A percentile compares a stretch with the other conserved stretches of the same genome.
phyloP scores from a whole-genome alignment of 2,797 vertebrate genomes.

The Cossypha dichroa region DNA sequence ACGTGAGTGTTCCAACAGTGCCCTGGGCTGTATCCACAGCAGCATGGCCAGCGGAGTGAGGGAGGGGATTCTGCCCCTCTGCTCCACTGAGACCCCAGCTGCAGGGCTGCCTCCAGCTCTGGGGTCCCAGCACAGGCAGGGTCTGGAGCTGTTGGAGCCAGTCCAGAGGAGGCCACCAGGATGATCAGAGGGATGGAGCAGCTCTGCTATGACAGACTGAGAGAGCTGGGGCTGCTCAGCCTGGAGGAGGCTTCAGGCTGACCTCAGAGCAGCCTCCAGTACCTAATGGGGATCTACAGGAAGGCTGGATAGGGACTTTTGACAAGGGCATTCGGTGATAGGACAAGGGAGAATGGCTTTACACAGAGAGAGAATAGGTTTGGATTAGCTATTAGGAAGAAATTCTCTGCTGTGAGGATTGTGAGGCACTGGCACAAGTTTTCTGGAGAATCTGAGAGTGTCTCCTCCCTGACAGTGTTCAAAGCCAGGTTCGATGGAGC shows the following conservation, averaged over 20 bases:
- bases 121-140: background rate
- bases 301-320: too few species aligned
- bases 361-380: background rate
- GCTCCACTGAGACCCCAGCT: background rate
- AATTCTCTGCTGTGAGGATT: background rate
- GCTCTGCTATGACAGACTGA: too few species aligned
- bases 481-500: background rate
- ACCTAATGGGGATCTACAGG: too few species aligned
- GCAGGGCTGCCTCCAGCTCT: background rate
- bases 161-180: background rate
- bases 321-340: too few species aligned
- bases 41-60: rapidly evolving
- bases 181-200: background rate
- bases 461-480: background rate
- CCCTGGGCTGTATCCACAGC: background rate
- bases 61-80: background rate
- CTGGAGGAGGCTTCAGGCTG: too few species aligned
- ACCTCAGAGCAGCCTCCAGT: too few species aligned
- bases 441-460: background rate
- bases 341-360: background rate
- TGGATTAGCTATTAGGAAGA: background rate
- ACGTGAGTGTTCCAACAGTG: rapidly evolving
- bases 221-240: too few species aligned
- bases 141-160: rapidly evolving
- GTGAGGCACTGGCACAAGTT: background rate